Conservation (phyloP, 2,888 invertebrate species). For the Pomacea canaliculata region DNA sequence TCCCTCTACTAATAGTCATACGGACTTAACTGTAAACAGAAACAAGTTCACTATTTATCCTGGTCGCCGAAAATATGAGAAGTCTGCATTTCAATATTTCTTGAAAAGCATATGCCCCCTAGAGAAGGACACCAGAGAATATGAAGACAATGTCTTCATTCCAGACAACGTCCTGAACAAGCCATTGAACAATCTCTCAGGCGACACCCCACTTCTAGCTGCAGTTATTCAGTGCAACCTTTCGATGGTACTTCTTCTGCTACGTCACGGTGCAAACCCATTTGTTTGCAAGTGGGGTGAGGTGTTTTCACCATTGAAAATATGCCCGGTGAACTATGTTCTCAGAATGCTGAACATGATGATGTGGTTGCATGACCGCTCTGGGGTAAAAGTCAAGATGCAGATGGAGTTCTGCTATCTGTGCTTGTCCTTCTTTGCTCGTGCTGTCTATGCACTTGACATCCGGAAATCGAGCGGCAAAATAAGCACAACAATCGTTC, state of each 20-base stretch:
- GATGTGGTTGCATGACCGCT: too few relatives aligned
- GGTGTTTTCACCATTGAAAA: too few relatives aligned
- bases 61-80: not conserved
- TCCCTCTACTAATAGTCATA: not conserved
- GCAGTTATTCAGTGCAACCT: slow-evolving; percentile 3
- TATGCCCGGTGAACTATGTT: too few relatives aligned
- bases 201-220: slow-evolving; percentile 14
- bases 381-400: too few relatives aligned
- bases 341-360: too few relatives aligned
- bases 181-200: not conserved
- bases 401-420: too few relatives aligned
- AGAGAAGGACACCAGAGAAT: slow-evolving; percentile 6
- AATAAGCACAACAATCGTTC: too few relatives aligned
- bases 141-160: not conserved
- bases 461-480: too few relatives aligned
- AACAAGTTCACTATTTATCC: slow-evolving; percentile 16
- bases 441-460: too few relatives aligned
- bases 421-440: too few relatives aligned
- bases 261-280: too few relatives aligned
- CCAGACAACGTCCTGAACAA: slow-evolving; percentile 7
- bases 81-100: slow-evolving; percentile 8
- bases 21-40: not conserved
- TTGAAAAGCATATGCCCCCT: slow-evolving; percentile 11
- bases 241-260: slow-evolving; percentile 9
- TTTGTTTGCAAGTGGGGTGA: too few relatives aligned